Percentiles rank a stretch among this genome's conserved stretches.
Evolutionary conservation across 1,140 invertebrate species (phyloP).

Genomic region (Megalopta genalis): DNA sequence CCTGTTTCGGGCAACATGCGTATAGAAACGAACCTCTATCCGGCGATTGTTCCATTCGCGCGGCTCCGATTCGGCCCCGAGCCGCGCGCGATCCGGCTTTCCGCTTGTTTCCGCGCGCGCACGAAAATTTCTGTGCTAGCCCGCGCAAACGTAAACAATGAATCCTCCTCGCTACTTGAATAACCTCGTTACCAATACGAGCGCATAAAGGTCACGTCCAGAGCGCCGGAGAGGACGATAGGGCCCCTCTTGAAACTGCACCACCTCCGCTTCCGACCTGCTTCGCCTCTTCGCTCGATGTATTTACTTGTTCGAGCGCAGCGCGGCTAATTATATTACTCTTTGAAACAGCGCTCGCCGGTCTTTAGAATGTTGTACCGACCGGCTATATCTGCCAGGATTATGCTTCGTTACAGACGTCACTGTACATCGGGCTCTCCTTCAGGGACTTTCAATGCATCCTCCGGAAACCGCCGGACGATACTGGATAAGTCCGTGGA

Average conservation of each 20-base stretch:
- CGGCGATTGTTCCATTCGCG: conserved; percentile 34
- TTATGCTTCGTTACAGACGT: conserved; percentile 50
- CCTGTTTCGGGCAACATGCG: conserved; percentile 14
- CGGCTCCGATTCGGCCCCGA: too few species aligned
- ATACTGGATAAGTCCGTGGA: neutral
- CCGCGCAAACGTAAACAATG: conserved; percentile 51
- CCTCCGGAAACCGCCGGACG: conserved; percentile 38
- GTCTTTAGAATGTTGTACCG: conserved; percentile 39
- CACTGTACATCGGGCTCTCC: conserved; percentile 40
- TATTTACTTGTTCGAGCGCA: conserved; percentile 48
- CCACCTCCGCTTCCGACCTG: too few species aligned
- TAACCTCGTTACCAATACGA: conserved; percentile 53
- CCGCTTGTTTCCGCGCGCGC: conserved; percentile 33
- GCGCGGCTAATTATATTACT: conserved; percentile 63
- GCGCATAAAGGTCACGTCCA: conserved; percentile 54
- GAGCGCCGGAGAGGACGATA: conserved; percentile 31
- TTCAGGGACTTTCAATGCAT: conserved; percentile 31
- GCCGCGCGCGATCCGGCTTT: neutral
- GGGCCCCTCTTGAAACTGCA: conserved; percentile 30
- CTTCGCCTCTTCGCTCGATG: conserved; percentile 20
- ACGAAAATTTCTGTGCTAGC: conserved; percentile 47
- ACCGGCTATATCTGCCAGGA: conserved; percentile 15
- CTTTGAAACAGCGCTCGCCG: conserved; percentile 53
- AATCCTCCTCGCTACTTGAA: conserved; percentile 48
- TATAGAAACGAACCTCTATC: conserved; percentile 29